phyloP scores from a whole-genome alignment of 2,888 invertebrate species.

The Agrotis segetum region DNA sequence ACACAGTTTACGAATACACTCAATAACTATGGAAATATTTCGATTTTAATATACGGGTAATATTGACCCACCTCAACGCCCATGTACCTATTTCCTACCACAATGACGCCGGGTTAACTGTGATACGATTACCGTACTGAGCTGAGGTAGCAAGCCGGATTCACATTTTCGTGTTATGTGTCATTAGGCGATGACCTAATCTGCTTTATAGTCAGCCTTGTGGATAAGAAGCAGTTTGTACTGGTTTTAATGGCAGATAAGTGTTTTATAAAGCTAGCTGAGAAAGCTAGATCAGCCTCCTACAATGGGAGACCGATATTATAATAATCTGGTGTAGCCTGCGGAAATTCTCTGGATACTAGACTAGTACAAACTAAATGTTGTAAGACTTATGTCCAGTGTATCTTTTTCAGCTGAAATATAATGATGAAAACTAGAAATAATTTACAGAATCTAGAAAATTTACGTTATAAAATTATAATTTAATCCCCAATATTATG shows the following conservation, averaged over 20 bases:
- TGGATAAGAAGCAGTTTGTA: neutral
- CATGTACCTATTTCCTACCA: too few species aligned
- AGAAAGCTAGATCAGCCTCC: neutral
- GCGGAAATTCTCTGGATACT: neutral
- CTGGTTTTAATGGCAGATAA: neutral
- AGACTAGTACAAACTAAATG: neutral
- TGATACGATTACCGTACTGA: too few species aligned
- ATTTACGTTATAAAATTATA: neutral
- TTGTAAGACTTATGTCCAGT: neutral
- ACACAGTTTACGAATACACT: too few species aligned
- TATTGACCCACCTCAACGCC: too few species aligned
- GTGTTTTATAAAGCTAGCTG: neutral
- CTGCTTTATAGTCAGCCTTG: neutral
- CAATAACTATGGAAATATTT: too few species aligned
- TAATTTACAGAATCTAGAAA: neutral
- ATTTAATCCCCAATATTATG: neutral
- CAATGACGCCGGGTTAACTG: too few species aligned
- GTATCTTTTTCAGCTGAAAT: neutral
- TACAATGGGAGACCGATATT: neutral
- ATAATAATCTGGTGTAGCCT: neutral
- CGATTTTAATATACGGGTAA: too few species aligned
- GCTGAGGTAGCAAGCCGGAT: constrained; percentile 1
- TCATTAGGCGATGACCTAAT: constrained; percentile 30
- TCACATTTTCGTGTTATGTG: constrained; percentile 15
- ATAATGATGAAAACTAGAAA: neutral